A percentile compares a stretch with the other conserved stretches of the same genome.
Evolutionary conservation across 2,888 invertebrate species (phyloP).

Genomic region (Mechanitis mazaeus): DNA sequence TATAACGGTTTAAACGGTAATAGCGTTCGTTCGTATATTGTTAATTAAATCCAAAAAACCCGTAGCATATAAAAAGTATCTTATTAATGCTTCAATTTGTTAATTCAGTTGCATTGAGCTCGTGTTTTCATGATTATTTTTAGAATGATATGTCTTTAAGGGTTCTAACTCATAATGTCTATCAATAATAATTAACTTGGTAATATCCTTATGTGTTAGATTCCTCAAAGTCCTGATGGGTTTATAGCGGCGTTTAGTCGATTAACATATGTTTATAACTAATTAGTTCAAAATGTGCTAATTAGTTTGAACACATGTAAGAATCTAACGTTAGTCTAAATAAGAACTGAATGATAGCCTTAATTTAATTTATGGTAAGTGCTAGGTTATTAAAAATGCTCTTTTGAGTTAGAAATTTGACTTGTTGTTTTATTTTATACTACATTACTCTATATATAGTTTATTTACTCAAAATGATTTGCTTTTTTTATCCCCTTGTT

Average conservation of each 20-base stretch:
- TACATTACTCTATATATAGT: background rate
- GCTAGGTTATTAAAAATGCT: conserved; percentile 73
- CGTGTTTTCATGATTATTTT: conserved; percentile 50
- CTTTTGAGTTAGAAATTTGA: conserved; percentile 74
- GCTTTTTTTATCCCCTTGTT: too few species aligned
- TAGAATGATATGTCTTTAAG: conserved; percentile 32
- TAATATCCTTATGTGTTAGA: conserved; percentile 10
- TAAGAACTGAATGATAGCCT: conserved; percentile 75
- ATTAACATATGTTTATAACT: conserved; percentile 10
- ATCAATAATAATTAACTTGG: background rate
- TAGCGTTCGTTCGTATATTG: background rate
- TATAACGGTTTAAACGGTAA: conserved; percentile 2
- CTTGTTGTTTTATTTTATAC: conserved; percentile 56
- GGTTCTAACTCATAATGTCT: conserved; percentile 11
- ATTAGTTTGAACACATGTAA: conserved; percentile 35
- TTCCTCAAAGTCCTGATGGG: conserved; percentile 24
- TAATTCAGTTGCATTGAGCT: conserved; percentile 46
- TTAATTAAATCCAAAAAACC: conserved; percentile 10
- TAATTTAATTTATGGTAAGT: conserved; percentile 74
- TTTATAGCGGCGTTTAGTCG: conserved; percentile 20
- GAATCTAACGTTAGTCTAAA: conserved; percentile 60
- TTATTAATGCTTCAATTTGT: conserved; percentile 38
- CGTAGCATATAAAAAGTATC: conserved; percentile 14
- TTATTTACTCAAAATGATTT: too few species aligned
- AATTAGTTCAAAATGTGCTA: conserved; percentile 21